Conservation (phyloP, 2,113 vertebrate genomes). For the Dicerorhinus sumatrensis region DNA sequence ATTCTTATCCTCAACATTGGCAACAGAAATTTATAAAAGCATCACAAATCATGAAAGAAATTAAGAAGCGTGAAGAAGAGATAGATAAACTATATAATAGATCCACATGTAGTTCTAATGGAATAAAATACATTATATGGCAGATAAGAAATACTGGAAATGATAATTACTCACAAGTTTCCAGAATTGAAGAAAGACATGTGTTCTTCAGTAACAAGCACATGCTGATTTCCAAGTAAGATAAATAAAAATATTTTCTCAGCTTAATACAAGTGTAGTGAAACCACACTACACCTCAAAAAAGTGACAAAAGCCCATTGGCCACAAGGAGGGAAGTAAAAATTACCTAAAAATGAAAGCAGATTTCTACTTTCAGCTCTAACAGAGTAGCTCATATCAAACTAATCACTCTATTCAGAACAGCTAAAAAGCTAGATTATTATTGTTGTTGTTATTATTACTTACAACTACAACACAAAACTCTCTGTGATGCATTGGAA, state of each 20-base stretch:
- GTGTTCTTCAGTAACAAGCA: background rate
- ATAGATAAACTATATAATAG: background rate
- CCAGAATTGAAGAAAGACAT: background rate
- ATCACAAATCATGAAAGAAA: background rate
- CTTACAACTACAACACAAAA: background rate
- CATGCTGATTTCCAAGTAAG: background rate
- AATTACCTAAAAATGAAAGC: background rate
- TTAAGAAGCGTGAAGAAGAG: background rate
- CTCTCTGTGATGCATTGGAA: background rate
- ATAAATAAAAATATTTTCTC: background rate
- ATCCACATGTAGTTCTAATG: background rate
- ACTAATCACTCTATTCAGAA: background rate
- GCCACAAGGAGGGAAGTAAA: background rate
- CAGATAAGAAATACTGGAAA: background rate
- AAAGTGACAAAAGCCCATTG: background rate
- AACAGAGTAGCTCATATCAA: background rate
- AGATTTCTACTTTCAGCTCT: background rate
- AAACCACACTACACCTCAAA: background rate
- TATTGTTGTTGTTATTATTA: background rate
- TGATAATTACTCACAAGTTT: background rate
- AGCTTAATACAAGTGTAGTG: background rate
- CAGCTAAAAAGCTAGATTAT: background rate
- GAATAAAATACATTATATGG: background rate
- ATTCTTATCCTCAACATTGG: background rate
- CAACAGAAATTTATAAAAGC: background rate